A percentile compares a stretch with the other conserved stretches of the same genome.
Evolutionary conservation across 1,140 invertebrate genomes (phyloP).

Genomic region (Drosophila quadrilineata): DNA sequence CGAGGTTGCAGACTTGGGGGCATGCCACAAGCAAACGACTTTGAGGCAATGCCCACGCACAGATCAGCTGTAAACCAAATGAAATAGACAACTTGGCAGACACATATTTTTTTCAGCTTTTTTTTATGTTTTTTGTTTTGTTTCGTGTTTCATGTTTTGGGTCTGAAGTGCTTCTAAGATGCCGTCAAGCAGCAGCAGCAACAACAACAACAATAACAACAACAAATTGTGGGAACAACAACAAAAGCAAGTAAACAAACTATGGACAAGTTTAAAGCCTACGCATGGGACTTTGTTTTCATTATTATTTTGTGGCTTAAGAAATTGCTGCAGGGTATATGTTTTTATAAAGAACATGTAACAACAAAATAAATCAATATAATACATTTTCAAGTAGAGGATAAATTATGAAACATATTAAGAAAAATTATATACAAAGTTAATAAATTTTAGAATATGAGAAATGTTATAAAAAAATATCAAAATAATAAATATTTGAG

Average conservation of each 20-base stretch:
- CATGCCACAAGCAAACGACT: slow-evolving; percentile 63
- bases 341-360: too few species aligned
- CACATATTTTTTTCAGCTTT: slow-evolving; percentile 32
- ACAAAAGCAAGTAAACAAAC: slow-evolving; percentile 16
- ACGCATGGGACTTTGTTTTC: slow-evolving; percentile 49
- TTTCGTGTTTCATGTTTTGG: background rate
- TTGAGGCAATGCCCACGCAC: slow-evolving; percentile 63
- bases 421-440: too few species aligned
- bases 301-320: slow-evolving; percentile 8
- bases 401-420: too few species aligned
- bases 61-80: slow-evolving; percentile 36
- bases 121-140: background rate
- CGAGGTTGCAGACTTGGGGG: too few species aligned
- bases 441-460: background rate
- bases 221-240: slow-evolving; percentile 12
- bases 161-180: slow-evolving; percentile 65
- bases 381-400: too few species aligned
- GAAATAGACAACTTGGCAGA: slow-evolving; percentile 52
- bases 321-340: too few species aligned
- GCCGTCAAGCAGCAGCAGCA: slow-evolving; percentile 35
- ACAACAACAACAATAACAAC: slow-evolving; percentile 32
- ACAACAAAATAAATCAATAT: too few species aligned
- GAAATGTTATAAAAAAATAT: background rate
- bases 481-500: too few species aligned
- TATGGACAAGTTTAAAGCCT: slow-evolving; percentile 43